A percentile compares a stretch with the other conserved stretches of the same genome.
These are phyloP conservation scores for Matsumurasca onukii DNA, from an alignment of 1,140 invertebrate species.

Conservation along the genomic window DNA sequence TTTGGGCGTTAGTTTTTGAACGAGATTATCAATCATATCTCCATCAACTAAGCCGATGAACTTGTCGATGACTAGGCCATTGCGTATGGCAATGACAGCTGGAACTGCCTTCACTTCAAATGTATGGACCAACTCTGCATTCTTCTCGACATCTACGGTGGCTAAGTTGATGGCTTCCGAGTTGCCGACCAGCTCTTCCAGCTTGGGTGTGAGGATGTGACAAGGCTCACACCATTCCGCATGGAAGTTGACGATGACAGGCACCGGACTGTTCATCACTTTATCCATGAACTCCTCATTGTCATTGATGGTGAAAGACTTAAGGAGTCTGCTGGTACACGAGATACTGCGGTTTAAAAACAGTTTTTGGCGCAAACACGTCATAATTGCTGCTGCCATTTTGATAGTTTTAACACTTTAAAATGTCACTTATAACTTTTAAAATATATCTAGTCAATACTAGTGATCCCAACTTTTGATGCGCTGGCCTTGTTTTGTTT, in stretches of 20 bases:
- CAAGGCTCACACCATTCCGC: slow-evolving; percentile 96
- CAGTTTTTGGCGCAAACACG: slow-evolving; percentile 19
- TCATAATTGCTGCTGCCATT: slow-evolving; percentile 28
- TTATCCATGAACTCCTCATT: slow-evolving; percentile 61
- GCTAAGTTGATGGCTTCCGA: slow-evolving; percentile 81
- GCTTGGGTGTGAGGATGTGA: slow-evolving; percentile 88
- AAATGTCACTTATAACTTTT: slow-evolving; percentile 3
- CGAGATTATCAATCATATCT: slow-evolving; percentile 42
- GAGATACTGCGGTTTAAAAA: slow-evolving; percentile 44
- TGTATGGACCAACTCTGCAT: slow-evolving; percentile 78
- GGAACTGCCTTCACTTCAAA: slow-evolving; percentile 90
- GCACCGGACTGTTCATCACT: slow-evolving; percentile 75
- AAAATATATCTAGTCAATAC: slow-evolving; percentile 41
- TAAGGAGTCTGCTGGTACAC: slow-evolving; percentile 33
- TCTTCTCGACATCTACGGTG: slow-evolving; percentile 88
- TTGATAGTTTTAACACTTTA: slow-evolving; percentile 10
- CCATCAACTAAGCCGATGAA: slow-evolving; percentile 75
- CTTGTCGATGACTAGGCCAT: slow-evolving; percentile 87
- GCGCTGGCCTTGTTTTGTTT: slow-evolving; percentile 48
- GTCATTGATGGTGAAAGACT: slow-evolving; percentile 54
- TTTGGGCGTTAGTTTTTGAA: slow-evolving; percentile 36
- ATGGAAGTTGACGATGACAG: slow-evolving; percentile 85
- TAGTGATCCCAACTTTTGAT: slow-evolving; percentile 52
- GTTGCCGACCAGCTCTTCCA: slow-evolving; percentile 77
- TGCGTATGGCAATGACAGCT: slow-evolving; percentile 83